Percentiles rank a stretch among this genome's conserved stretches.
These are phyloP conservation scores for Archocentrus centrarchus DNA, from an alignment of 2,113 vertebrate genomes.

Conservation along the genomic window DNA sequence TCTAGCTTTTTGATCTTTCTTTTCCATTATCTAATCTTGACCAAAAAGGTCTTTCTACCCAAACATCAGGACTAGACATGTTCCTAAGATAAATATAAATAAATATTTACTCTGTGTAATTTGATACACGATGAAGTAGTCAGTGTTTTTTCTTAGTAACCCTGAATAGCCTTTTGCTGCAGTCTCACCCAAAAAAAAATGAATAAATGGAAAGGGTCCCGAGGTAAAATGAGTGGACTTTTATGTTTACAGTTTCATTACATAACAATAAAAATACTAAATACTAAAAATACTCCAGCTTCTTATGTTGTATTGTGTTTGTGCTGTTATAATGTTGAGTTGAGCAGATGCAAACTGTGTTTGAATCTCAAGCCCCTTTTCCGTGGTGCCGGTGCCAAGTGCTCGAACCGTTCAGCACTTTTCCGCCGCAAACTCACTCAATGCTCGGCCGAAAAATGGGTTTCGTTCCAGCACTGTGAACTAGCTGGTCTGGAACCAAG, in stretches of 20 bases:
- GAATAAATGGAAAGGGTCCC: neutral
- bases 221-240: neutral
- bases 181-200: neutral
- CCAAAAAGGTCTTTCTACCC: accelerated
- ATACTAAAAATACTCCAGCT: neutral
- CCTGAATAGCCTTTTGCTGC: neutral
- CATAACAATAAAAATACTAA: neutral
- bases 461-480: too few relatives aligned
- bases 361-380: neutral
- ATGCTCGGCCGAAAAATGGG: too few relatives aligned
- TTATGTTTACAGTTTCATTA: accelerated
- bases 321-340: neutral
- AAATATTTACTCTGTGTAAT: neutral
- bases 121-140: neutral
- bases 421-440: too few relatives aligned
- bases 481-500: too few relatives aligned
- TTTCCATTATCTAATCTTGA: neutral
- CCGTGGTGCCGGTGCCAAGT: too few relatives aligned
- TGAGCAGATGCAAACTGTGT: neutral
- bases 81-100: neutral
- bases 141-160: neutral
- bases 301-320: too few relatives aligned
- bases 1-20: neutral
- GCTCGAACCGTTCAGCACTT: too few relatives aligned
- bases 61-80: neutral